These are phyloP conservation scores for Panthera uncia DNA, from an alignment of 2,113 vertebrate genomes.

Conservation along the genomic window DNA sequence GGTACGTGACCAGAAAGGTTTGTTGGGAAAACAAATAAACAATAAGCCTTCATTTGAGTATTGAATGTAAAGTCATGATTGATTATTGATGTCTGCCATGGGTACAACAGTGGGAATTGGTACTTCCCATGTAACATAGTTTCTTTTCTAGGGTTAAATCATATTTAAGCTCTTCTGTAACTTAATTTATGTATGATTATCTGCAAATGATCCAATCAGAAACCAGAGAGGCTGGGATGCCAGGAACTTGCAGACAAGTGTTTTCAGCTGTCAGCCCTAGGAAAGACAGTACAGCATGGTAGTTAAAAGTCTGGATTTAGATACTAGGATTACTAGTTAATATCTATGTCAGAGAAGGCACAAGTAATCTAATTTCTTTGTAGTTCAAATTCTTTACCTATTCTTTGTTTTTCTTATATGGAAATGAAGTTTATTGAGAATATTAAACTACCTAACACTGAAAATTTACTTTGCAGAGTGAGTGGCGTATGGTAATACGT, in stretches of 20 bases:
- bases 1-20: not conserved
- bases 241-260: not conserved
- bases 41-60: not conserved
- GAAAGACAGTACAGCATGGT: not conserved
- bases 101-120: not conserved
- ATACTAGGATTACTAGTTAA: not conserved
- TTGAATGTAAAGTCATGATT: not conserved
- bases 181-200: not conserved
- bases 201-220: not conserved
- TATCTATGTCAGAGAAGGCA: not conserved
- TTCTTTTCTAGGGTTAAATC: not conserved
- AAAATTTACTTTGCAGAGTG: slow-evolving; percentile 10
- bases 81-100: not conserved
- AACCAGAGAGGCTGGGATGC: not conserved
- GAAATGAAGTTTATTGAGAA: not conserved
- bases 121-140: not conserved
- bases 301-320: not conserved
- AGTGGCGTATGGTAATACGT: not conserved
- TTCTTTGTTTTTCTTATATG: not conserved
- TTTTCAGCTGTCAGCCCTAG: not conserved
- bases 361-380: not conserved
- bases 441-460: not conserved
- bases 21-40: not conserved
- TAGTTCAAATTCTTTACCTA: not conserved
- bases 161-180: not conserved